A percentile compares a stretch with the other conserved stretches of the same genome.
phyloP scores from a whole-genome alignment of 2,888 invertebrate genomes.

The Vannuccia rotundouncinata region DNA sequence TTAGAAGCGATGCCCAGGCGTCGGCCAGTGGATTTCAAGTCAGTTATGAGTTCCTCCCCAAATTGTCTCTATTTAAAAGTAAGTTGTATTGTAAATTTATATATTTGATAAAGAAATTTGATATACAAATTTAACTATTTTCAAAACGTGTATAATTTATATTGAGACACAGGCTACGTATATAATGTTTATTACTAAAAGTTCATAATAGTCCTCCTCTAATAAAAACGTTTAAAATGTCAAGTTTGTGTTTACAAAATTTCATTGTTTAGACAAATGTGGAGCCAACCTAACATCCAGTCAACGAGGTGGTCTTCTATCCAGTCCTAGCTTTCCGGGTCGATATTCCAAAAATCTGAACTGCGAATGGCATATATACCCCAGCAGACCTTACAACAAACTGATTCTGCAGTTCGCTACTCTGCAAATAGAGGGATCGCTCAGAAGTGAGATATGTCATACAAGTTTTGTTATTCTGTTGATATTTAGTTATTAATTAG shows the following conservation, averaged over 20 bases:
- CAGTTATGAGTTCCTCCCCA: conserved; percentile 61
- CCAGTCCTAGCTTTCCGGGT: conserved; percentile 30
- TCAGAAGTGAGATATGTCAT: conserved; percentile 63
- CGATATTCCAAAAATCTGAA: conserved; percentile 56
- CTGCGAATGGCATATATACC: conserved; percentile 92
- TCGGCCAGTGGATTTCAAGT: conserved; percentile 91
- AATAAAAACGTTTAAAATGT: no score
- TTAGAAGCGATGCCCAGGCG: conserved; percentile 66
- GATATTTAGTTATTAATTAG: not conserved
- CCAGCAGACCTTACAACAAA: conserved; percentile 70
- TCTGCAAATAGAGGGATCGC: conserved; percentile 88
- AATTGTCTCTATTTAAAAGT: conserved; percentile 29
- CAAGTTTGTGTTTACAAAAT: no score
- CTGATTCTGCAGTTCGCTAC: conserved; percentile 82
- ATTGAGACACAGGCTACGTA: no score
- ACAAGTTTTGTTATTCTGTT: not conserved
- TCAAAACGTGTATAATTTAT: not conserved
- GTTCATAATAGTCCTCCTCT: no score
- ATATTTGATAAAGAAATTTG: no score
- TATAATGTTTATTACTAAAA: no score
- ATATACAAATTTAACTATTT: not conserved
- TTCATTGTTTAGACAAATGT: no score
- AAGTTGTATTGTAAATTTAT: no score
- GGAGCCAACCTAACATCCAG: conserved; percentile 37
- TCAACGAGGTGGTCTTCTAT: conserved; percentile 28